Evolutionary conservation across 2,888 invertebrate species (phyloP), one percentile per base, ranked within the genome.

Genomic region (Ormyrus pomaceus): DNA sequence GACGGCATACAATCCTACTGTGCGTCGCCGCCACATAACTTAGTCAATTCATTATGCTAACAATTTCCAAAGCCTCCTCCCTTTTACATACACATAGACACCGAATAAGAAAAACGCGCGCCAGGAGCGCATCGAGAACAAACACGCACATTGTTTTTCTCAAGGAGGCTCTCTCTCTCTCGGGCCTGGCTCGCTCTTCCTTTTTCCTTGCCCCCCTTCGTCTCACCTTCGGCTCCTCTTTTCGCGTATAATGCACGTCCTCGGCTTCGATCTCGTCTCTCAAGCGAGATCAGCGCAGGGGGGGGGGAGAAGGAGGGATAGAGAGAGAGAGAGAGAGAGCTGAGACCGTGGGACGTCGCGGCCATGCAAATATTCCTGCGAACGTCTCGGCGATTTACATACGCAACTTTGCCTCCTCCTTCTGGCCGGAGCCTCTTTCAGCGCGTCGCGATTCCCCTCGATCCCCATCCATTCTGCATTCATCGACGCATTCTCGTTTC

Each of bases 401-500:
- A 83, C 86, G 83, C 85, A 85, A 83, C 84, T 86, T 86, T 86
- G 84, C 83, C 83, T 82, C 82, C 81, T 82, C 79, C 53, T 77
- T 80, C 72, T 45, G 56, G 61, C 51, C 46, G 59, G 66, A 62
- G 70, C 46, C 73, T 79, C 77, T 77, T 74, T 74, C 76, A 82
- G 79, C 77, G 81, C 81, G 83, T 83, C 83, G 82, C 81, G 83
- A 83, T 83, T 83, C 82, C 70, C 84, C 83, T 84, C 83, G 84
- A 84, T 84, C 83, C 83, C 81, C 84, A 85, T 86, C 84, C 86
- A 86, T 87, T 87, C 85, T 84, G 85, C 87, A 87, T 87, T 87
- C 87, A 87, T 87, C 87, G 87, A 87, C 87, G 87, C 85, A 86
- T 86, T 86, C 85, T 85, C 85, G 85, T 86, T 86, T 86, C 85